Conservation (phyloP, 2,888 invertebrate genomes). For the Zygothrica quintamaculata region DNA sequence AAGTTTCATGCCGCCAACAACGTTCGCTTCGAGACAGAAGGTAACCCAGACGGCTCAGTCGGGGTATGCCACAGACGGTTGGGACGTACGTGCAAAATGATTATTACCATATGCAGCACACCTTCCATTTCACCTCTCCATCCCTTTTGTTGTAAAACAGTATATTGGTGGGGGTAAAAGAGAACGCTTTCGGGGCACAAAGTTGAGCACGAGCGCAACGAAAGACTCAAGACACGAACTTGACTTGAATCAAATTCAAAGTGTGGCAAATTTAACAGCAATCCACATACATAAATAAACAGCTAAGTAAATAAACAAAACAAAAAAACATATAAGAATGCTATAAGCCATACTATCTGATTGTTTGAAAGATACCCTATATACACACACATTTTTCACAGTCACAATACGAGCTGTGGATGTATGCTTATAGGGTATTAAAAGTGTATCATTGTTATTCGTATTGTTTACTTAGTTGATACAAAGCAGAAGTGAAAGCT, state of each 20-base stretch:
- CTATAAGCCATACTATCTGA: too few relatives aligned
- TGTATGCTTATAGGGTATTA: neutral
- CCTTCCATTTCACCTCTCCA: too few relatives aligned
- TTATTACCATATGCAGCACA: slow-evolving; percentile 75
- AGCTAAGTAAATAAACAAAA: slow-evolving; percentile 65
- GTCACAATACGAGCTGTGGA: too few relatives aligned
- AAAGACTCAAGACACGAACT: slow-evolving; percentile 79
- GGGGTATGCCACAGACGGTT: too few relatives aligned
- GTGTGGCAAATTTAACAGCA: slow-evolving; percentile 72
- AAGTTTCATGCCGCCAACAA: slow-evolving; percentile 75
- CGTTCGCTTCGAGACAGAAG: slow-evolving; percentile 11
- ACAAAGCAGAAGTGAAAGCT: slow-evolving; percentile 57
- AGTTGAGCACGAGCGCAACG: slow-evolving; percentile 77
- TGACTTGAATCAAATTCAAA: slow-evolving; percentile 75
- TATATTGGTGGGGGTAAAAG: too few relatives aligned
- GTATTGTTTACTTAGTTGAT: slow-evolving; percentile 25
- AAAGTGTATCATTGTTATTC: slow-evolving; percentile 14
- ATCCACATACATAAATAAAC: slow-evolving; percentile 39
- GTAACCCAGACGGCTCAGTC: neutral
- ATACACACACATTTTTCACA: slow-evolving; percentile 4
- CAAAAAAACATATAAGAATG: slow-evolving; percentile 11
- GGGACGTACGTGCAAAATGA: slow-evolving; percentile 65
- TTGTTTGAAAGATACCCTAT: neutral
- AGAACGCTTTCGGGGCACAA: too few relatives aligned
- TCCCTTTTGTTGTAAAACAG: too few relatives aligned